Base-by-base conservation (phyloP, 1,140 invertebrate genomes). In the Orchesella cincta region DNA sequence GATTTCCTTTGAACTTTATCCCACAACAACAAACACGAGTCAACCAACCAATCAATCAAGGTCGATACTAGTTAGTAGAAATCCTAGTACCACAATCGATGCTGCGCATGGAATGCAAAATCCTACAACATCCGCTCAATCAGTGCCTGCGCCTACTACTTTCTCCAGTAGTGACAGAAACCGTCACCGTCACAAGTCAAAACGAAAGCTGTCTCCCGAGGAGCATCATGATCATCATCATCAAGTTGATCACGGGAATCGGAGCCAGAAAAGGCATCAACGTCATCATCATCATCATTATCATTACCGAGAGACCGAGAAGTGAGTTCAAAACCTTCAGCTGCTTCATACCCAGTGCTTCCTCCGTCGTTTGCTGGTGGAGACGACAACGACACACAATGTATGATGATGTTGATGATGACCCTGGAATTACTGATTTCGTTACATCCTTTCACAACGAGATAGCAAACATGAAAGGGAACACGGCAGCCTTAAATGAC, bases 31-130 rank as follows among this genome's bases (percentile, higher is more conserved):
- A 33, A 67, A 67, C 62, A 67, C 28, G 33, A 67, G 62, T 67
- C 62, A 67, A 67, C 2, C 62, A 23, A 67, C 26, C 33, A 67
- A 67, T 67, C 62, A 67, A 67, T 67, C 62, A 67, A 67, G 62
- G 62, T 31, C 62, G 33, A n/a, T 31, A 67, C 28, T 33, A 67
- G 62, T 67, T 31, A 67, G 62, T 31, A 67, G n/a, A 67, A 67
- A 33, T 31, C 28, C 26, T 67, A 3, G 29, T 67, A 16, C 62
- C 12, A 67, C 62, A 2, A 67, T 12, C n/a, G 33, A 12, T 67
- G 28, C 8, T 67, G 23, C 8, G 2, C 2, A 29, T 67, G 33
- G 31, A 67, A 29, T 29, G 62, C 26, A 3, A 67, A 67, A 67
- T 18, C 28, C 31, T 2, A 67, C 62, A 33, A 67, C 26, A 67